Evolutionary conservation across 2,888 invertebrate species (phyloP), one percentile per base, ranked within the genome.

Genomic region (Idaea dimidiata): DNA sequence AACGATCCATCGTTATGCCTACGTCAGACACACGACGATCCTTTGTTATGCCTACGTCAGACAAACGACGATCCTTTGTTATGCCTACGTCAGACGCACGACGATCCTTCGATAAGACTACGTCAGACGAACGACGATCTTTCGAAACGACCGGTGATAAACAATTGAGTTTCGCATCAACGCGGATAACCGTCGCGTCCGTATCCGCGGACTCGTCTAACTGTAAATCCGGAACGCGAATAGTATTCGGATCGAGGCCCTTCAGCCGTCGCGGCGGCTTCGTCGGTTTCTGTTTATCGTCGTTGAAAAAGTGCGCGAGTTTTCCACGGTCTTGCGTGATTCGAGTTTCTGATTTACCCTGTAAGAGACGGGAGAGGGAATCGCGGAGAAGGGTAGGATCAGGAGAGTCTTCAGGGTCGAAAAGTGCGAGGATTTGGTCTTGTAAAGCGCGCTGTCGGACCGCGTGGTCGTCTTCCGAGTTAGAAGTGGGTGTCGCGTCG

Each of bases 361-460:
- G 83, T 0, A 91, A 78, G 0, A 90, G 73, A 53, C 84, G 82
- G 0, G 83, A 79, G 32, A 91, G 66, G 0, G 91, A 87, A 6
- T 85, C 77, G 18, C 88, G 75, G 0, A 89, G 66, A 14, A 83
- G 66, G 24, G 67, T 68, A 0, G 88, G 88, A 66, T 89, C 87
- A 0, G 89, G 86, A 0, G 89, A 78, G 53, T 89, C 89, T 0
- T 89, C 88, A 0, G 87, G 84, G 33, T 89, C 88, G 4, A 91
- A 69, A 0, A 91, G 66, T 0, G 88, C 86, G 10, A 90, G 72
- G 59, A 91, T 90, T 71, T 90, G 85, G 56, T 89, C 85, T 63
- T 89, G 90, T n/a, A 91, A 70, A 5, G 84, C 81, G 54, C 74
- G 81, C 63, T 89, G 89, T 67, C 85, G 85, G 63, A 83, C 83